Evolutionary conservation across 2,797 vertebrate species (phyloP).

Genomic region (Acestrorhynchus altus): DNA sequence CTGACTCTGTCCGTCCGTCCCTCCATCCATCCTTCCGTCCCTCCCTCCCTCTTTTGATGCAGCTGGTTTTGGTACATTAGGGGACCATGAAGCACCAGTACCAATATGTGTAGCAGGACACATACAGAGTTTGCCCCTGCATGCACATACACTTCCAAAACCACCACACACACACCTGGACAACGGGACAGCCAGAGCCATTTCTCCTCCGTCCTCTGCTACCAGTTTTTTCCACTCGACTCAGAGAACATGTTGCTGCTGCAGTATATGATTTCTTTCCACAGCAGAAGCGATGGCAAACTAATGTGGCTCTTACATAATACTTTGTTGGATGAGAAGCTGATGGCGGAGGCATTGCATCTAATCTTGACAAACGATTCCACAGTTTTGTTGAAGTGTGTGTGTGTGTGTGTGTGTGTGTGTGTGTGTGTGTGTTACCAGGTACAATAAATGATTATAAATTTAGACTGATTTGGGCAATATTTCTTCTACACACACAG

Average conservation of each 20-base stretch:
- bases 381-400: background rate
- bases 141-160: constrained; percentile 1
- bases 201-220: constrained; percentile 55
- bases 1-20: too few relatives aligned
- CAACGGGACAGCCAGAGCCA: constrained; percentile 68
- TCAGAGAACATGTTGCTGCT: constrained; percentile 29
- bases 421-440: too few relatives aligned
- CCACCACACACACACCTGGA: constrained; percentile 60
- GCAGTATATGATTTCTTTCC: constrained; percentile 44
- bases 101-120: constrained; percentile 60
- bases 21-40: too few relatives aligned
- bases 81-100: constrained; percentile 46
- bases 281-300: constrained; percentile 34
- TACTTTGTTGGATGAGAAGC: constrained; percentile 21
- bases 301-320: constrained; percentile 42
- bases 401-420: too few relatives aligned
- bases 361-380: background rate
- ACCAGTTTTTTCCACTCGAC: constrained; percentile 52
- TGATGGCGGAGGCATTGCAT: background rate
- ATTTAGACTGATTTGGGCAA: too few relatives aligned
- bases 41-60: constrained; percentile 17
- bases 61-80: constrained; percentile 11
- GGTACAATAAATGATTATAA: too few relatives aligned
- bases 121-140: constrained; percentile 11
- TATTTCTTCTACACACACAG: too few relatives aligned